Evolutionary conservation across 2,888 invertebrate genomes (phyloP), one percentile per base, ranked within the genome.

Genomic region (Plebejus anna): DNA sequence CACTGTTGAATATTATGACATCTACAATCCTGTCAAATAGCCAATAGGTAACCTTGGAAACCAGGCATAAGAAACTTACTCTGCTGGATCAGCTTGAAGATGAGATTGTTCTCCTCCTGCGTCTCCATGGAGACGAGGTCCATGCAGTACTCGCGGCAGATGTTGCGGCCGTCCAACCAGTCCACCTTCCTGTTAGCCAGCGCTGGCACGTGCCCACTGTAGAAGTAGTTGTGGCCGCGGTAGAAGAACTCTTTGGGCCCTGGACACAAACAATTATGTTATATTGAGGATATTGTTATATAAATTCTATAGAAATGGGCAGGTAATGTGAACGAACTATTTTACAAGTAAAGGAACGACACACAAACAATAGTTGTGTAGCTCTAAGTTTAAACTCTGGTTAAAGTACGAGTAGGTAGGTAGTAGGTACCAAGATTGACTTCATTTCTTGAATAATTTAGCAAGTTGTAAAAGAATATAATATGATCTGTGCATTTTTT

Each of bases 131-230:
- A 97, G 75, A 98, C 96, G 82, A 98, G 95, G 90, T 98, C 98
- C 98, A 98, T 98, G 91, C 98, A 98, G 91, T 98, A 98, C 89
- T 98, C 97, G 81, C 98, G 95, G 94, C 98, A 98, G 84, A 97
- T 95, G 90, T 98, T 98, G 84, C 98, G 96, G 42, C 97, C 98
- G 84, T 98, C 98, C 82, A 98, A 90, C 98, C 98, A 98, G 90
- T 98, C 98, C 75, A 97, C 95, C 91, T 97, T 97, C 88, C 96
- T 96, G 87, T 96, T 97, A 78, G 97, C 96, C 80, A 97, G 95
- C 80, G 95, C 95, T 76, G 96, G 97, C 77, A 97, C 96, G 87
- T 97, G 97, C 32, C 96, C 96, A 83, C 95, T 97, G 95, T 95
- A 97, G 96, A 98, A 98, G 94, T 98, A 98, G 90, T 98, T 97